Conservation (phyloP, 1,140 invertebrate species). For the Leptopilina clavipes region DNA sequence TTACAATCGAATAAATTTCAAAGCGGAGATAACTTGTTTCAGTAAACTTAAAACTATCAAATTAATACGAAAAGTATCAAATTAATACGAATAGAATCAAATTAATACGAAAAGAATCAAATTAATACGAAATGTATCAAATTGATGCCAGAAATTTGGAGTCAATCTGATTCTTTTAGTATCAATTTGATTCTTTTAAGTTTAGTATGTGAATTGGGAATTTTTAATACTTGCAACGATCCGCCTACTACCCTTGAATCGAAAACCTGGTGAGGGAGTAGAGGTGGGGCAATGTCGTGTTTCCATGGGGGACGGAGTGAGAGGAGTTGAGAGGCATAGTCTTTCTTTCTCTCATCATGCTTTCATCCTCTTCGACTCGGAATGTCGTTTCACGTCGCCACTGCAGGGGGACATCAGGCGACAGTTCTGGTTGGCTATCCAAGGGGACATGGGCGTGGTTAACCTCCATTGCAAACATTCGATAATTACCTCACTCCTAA, state of each 20-base stretch:
- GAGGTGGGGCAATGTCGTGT: conserved; percentile 59
- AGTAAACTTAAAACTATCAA: too few species aligned
- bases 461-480: conserved; percentile 67
- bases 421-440: conserved; percentile 65
- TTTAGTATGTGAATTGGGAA: too few species aligned
- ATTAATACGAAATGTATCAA: too few species aligned
- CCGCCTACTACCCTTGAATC: conserved; percentile 54
- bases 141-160: too few species aligned
- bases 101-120: too few species aligned
- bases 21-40: conserved; percentile 52
- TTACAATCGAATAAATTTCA: too few species aligned
- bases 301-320: conserved; percentile 54
- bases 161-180: too few species aligned
- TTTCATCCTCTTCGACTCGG: conserved; percentile 60
- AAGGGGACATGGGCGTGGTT: conserved; percentile 70
- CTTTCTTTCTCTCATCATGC: conserved; percentile 49
- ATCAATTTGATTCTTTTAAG: too few species aligned
- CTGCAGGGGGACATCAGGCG: conserved; percentile 62
- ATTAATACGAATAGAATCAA: too few species aligned
- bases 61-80: too few species aligned
- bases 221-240: too few species aligned
- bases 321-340: conserved; percentile 44
- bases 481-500: conserved; percentile 61
- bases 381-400: conserved; percentile 67
- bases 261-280: conserved; percentile 42